phyloP scores from a whole-genome alignment of 2,888 invertebrate genomes.

The Colostygia pectinataria region DNA sequence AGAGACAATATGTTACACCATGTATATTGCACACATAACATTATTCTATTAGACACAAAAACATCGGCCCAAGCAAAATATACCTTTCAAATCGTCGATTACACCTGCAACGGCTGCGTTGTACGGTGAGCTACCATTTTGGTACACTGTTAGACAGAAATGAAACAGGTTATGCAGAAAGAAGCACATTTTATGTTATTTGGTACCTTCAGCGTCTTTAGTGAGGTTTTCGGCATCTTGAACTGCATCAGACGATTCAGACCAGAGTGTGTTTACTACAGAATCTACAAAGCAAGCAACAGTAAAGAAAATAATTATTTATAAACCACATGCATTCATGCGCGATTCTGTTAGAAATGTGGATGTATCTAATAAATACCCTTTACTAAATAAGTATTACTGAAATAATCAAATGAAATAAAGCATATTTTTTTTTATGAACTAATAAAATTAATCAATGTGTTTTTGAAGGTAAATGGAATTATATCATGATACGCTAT shows the following conservation, averaged over 20 bases:
- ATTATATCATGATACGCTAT: no score
- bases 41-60: conserved; percentile 2
- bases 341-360: no score
- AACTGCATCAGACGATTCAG: conserved; percentile 36
- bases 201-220: conserved; percentile 45
- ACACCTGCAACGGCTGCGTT: conserved; percentile 23
- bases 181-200: conserved; percentile 17
- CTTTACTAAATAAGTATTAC: no score
- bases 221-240: conserved; percentile 39
- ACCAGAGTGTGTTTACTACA: conserved; percentile 47
- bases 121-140: conserved; percentile 28
- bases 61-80: conserved; percentile 11
- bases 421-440: no score
- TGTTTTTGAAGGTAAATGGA: no score
- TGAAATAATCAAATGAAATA: no score
- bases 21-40: no score
- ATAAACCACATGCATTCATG: conserved; percentile 50
- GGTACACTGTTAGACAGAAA: conserved; percentile 36
- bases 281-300: conserved; percentile 56
- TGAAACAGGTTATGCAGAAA: conserved; percentile 31
- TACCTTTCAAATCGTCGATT: conserved; percentile 37
- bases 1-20: no score
- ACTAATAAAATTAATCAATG: no score
- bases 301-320: conserved; percentile 36
- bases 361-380: no score